Evolutionary conservation across 1,140 invertebrate genomes (phyloP), one percentile per base, ranked within the genome.

Genomic region (Colletes gigas): DNA sequence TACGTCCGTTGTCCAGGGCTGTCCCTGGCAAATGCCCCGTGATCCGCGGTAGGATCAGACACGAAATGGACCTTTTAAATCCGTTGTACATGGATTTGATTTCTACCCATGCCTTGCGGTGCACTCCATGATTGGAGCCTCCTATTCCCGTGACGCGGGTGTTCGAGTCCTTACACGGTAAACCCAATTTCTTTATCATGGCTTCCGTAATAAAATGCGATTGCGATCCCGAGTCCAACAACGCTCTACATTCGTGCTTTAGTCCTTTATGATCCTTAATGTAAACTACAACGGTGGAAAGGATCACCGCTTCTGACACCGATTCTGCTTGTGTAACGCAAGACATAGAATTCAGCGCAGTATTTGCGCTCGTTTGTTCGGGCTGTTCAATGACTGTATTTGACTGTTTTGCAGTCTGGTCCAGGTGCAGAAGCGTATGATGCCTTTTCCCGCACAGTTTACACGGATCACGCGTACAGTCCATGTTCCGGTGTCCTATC

Each of bases 131-230:
- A 7, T 9, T 12, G 8, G 47, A 50, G 12, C 47, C 47, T 50
- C 47, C 47, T 9, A 50, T 50, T 50, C 47, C 47, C 12, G 47
- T 9, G 12, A 50, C 12, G 8, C 47, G 47, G 8, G 47, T 50
- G 12, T 50, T 12, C 12, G 47, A 50, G 0, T 7, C 8, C 0
- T 17, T 6, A 4, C n/a, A 3, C 1, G 39, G n/a, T 7, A 74
- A n/a, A 3, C 44, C 14, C 55, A 55, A 15, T 17, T 10, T 66
- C 17, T 15, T 55, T 41, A 21, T 30, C 9, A 76, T 52, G 2
- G 52, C n/a, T 15, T 67, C 39, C 1, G 63, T 54, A 1, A 76
- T 30, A 41, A 76, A 76, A 44, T 67, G 62, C 0, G 52, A 66
- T 2, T 76, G 63, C 0, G 73, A 76, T 0, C 59, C 62, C 3